phyloP scores from a whole-genome alignment of 1,140 invertebrate genomes.

The Cepaea nemoralis region DNA sequence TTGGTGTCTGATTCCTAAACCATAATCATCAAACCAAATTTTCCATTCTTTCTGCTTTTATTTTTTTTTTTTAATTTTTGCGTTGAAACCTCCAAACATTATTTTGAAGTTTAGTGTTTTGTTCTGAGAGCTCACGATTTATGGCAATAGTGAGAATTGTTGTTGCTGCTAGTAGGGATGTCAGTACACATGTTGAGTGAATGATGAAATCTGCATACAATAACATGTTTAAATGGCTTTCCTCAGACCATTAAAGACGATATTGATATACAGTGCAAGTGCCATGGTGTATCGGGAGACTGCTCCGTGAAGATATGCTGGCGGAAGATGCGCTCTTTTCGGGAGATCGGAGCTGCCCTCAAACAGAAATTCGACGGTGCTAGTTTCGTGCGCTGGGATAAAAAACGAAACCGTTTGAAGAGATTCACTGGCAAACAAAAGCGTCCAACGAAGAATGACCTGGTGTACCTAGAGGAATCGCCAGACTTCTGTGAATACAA shows the following conservation, averaged over 20 bases:
- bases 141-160: no score
- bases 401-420: slow-evolving; percentile 57
- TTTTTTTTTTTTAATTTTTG: no score
- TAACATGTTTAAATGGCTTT: no score
- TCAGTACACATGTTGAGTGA: no score
- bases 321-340: slow-evolving; percentile 83
- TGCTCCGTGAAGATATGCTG: slow-evolving; percentile 95
- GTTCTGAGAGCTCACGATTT: no score
- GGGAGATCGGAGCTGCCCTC: slow-evolving; percentile 81
- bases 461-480: slow-evolving; percentile 89
- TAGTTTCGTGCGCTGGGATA: slow-evolving; percentile 77
- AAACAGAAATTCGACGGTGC: slow-evolving; percentile 87
- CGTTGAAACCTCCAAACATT: no score
- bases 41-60: no score
- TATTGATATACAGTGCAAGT: slow-evolving; percentile 93
- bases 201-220: no score
- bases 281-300: slow-evolving; percentile 95
- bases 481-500: slow-evolving; percentile 88
- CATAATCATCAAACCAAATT: no score
- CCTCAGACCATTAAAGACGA: slow-evolving; percentile 83
- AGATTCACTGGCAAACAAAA: slow-evolving; percentile 70
- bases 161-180: no score
- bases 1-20: no score
- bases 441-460: slow-evolving; percentile 87
- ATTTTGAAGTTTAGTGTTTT: no score